Evolutionary conservation across 2,113 vertebrate genomes (phyloP).

Genomic region (Gasterosteus aculeatus): DNA sequence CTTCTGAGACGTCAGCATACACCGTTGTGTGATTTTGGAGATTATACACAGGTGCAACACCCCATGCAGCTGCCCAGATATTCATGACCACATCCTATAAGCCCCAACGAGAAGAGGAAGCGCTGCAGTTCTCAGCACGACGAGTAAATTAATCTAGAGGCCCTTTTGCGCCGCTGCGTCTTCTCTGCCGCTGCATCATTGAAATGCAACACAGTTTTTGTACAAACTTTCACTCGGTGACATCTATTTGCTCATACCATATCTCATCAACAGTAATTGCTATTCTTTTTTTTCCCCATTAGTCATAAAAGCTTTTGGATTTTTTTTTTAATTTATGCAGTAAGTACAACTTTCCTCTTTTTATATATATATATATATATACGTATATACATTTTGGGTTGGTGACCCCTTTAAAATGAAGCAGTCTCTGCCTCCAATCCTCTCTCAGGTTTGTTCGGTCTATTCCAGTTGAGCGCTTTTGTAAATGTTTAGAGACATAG

Average conservation of each 20-base stretch:
- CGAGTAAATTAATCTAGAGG: constrained; percentile 21
- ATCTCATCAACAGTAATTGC: constrained; percentile 1
- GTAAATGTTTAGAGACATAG: not conserved
- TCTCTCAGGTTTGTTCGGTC: not conserved
- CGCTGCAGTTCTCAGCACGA: constrained; percentile 8
- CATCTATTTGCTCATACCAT: constrained; percentile 33
- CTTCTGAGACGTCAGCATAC: not conserved
- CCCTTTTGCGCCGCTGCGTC: constrained; percentile 22
- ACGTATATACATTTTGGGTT: not conserved
- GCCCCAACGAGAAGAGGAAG: not conserved
- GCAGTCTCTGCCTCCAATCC: not conserved
- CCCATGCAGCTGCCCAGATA: not conserved
- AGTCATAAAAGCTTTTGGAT: constrained; percentile 26
- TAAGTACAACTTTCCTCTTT: too few relatives aligned
- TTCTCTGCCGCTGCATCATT: constrained; percentile 3
- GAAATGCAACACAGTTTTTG: constrained; percentile 24
- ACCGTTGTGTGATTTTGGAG: not conserved
- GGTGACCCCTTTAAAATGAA: not conserved
- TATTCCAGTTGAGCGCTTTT: not conserved
- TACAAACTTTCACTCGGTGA: constrained; percentile 14
- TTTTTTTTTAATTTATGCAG: too few relatives aligned
- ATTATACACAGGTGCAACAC: not conserved
- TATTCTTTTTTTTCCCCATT: not conserved
- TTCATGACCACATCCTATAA: not conserved
- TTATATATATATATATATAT: too few relatives aligned